Percentiles rank a stretch among this genome's conserved stretches.
Conservation (phyloP, 2,797 vertebrate genomes). For the Nannoperca australis region DNA sequence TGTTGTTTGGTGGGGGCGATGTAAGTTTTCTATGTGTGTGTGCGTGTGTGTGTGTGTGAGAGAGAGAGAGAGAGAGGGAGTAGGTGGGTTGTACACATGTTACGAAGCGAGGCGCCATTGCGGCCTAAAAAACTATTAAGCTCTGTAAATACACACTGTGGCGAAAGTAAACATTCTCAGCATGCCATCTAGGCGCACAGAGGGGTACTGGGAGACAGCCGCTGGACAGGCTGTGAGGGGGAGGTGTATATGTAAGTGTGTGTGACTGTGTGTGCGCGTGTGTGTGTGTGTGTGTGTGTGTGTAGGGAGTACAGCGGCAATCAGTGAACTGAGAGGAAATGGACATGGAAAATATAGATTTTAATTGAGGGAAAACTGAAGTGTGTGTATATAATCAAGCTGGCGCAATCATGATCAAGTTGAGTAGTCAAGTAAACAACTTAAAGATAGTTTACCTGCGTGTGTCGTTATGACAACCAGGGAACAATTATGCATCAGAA, state of each 20-base stretch:
- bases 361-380: constrained; percentile 53
- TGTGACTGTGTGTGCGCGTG: constrained; percentile 34
- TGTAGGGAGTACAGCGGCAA: constrained; percentile 53
- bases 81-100: constrained; percentile 82
- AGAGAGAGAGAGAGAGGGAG: constrained; percentile 48
- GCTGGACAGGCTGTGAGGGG: constrained; percentile 70
- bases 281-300: constrained; percentile 42
- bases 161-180: constrained; percentile 86
- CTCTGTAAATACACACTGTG: constrained; percentile 86
- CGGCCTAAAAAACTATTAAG: constrained; percentile 86
- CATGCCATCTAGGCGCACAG: constrained; percentile 82
- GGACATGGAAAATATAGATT: constrained; percentile 76
- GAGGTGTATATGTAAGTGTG: constrained; percentile 54
- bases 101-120: constrained; percentile 86
- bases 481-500: constrained; percentile 49
- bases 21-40: constrained; percentile 55
- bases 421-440: constrained; percentile 66
- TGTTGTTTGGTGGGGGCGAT: constrained; percentile 64
- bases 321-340: constrained; percentile 63
- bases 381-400: constrained; percentile 46
- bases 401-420: constrained; percentile 43
- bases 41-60: constrained; percentile 7
- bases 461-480: constrained; percentile 46
- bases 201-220: constrained; percentile 83
- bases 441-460: constrained; percentile 60